phyloP scores from a whole-genome alignment of 2,113 vertebrate genomes.

The Zapus hudsonius region DNA sequence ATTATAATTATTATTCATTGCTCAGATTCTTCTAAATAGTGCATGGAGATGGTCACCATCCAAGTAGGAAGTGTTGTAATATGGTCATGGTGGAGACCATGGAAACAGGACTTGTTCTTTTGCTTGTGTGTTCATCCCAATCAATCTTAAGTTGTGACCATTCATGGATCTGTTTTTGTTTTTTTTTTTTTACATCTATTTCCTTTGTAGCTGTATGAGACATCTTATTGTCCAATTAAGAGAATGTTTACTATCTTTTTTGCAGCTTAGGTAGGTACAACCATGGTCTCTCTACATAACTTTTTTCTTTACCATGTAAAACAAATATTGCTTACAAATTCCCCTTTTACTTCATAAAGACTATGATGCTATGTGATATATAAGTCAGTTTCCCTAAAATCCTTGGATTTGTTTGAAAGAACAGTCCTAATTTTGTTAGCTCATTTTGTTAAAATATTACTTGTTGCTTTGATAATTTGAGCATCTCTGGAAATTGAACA shows the following conservation, averaged over 20 bases:
- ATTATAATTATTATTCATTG: slow-evolving; percentile 43
- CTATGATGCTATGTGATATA: background rate
- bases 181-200: background rate
- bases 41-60: background rate
- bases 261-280: background rate
- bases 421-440: background rate
- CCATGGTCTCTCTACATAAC: background rate
- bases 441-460: background rate
- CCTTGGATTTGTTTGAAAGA: slow-evolving; percentile 18
- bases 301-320: background rate
- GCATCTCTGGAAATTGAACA: background rate
- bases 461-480: background rate
- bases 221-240: background rate
- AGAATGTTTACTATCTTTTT: background rate
- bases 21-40: slow-evolving; percentile 6
- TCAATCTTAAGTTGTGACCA: background rate
- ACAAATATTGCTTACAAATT: background rate
- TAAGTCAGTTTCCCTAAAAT: background rate
- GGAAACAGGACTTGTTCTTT: background rate
- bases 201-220: background rate
- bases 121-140: background rate
- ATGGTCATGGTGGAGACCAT: background rate
- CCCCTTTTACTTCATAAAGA: background rate
- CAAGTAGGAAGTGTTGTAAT: background rate
- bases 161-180: background rate